Evolutionary conservation across 2,888 invertebrate species (phyloP), one percentile per base, ranked within the genome.

Genomic region (Oscheius sp.): DNA sequence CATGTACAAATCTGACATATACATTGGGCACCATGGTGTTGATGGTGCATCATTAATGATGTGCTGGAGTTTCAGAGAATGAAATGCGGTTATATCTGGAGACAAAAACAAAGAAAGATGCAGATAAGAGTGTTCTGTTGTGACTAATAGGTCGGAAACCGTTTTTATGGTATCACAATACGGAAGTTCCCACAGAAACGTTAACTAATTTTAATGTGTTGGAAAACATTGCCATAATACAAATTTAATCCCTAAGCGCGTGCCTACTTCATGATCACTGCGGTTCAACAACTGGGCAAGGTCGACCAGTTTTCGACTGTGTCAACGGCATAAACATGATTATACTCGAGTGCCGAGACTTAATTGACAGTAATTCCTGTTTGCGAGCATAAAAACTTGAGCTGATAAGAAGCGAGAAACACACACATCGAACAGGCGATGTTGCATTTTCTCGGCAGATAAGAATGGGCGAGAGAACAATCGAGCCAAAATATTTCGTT

Each of bases 1-100:
- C 87, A 87, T 29, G 87, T 87, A 75, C 87, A 87, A 50, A 87
- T 84, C 74, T 87, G 86, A 74, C 87, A 87, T 75, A 87, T 86
- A 72, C 87, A 87, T 78, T 85, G 82, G 5, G 86, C 79, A 21
- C 87, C 87, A 76, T 87, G 87, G 1, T 53, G 53, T 2, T 68
- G 68, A 50, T 63, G 63, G 48, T 63, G 63, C 63, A 63, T 63
- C 48, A 1, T 63, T 13, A 2, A 60, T 10, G 13, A 42, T 7
- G 42, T 7, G 3, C 42, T 42, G 42, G 0, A 42, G 7, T 42
- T 42, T 42, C 7, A 5, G 42, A 7, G 3, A 5, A 7, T 42
- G 7, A 42, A 42, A 42, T 5, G 42, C 4, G 3, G 42, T 42
- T 3, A 42, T 42, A 42, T 42, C 42, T 3, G 42, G 42, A 42